Conservation (phyloP, 2,113 vertebrate species). For the Ancistrus triradiatus region DNA sequence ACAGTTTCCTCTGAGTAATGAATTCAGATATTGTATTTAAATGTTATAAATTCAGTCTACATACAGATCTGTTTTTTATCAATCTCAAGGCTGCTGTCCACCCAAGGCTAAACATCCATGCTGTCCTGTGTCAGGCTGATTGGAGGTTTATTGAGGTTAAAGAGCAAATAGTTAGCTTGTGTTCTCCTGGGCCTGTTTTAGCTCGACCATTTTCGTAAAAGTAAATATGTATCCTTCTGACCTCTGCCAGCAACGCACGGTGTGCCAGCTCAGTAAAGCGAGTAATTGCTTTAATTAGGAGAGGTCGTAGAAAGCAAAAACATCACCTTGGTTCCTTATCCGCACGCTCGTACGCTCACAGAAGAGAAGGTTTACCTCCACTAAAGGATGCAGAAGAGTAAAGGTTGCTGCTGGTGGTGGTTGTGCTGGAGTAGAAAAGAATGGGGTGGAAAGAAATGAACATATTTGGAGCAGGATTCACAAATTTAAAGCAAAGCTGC, state of each 20-base stretch:
- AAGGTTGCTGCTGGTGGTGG: neutral
- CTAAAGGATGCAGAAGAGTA: neutral
- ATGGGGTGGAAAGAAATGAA: neutral
- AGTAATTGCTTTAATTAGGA: constrained; percentile 52
- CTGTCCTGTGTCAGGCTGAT: neutral
- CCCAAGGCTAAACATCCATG: neutral
- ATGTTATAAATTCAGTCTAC: too few relatives aligned
- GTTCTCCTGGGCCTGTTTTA: constrained; percentile 22
- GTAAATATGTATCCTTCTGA: constrained; percentile 42
- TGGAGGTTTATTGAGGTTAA: constrained; percentile 36
- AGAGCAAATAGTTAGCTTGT: constrained; percentile 5
- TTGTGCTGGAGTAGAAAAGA: neutral
- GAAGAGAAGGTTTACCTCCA: constrained; percentile 6
- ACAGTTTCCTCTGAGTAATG: too few relatives aligned
- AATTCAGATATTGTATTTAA: too few relatives aligned
- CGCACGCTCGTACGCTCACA: constrained; percentile 25
- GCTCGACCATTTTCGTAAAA: constrained; percentile 17
- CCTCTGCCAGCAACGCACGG: constrained; percentile 36
- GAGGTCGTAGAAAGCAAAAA: constrained; percentile 45
- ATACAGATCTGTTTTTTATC: too few relatives aligned
- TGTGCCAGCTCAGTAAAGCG: constrained; percentile 48
- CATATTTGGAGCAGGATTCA: too few relatives aligned
- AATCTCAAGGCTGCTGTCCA: neutral
- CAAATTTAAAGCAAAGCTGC: too few relatives aligned
- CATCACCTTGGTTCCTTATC: constrained; percentile 44